Base-by-base conservation (phyloP, 2,888 invertebrate genomes). In the Tipula unca region DNA sequence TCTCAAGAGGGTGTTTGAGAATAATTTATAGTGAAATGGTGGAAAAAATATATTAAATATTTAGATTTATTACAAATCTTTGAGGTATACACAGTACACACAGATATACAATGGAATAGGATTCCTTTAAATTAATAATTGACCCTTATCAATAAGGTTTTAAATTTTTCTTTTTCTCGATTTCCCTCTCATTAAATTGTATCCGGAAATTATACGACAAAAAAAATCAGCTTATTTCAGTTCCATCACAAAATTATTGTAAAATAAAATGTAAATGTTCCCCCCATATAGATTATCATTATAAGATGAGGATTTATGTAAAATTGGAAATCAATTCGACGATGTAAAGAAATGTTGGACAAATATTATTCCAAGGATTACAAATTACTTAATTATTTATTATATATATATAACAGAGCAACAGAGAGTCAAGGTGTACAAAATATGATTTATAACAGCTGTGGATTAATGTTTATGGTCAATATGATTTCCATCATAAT, bases 1-100 rank as follows among this genome's bases (percentile, higher is more conserved):
- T 69, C 69, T 69, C 69, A 69, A 69, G 69, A 69, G 69, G 69
- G 69, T 69, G 69, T 69, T 69, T 69, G 69, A 69, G 69, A 69
- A 69, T 69, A 69, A 69, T 69, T 69, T 69, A 69, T 69, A 8
- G 69, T 13, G 69, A 69, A 69, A 69, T 69, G 69, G 69, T 69
- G 69, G 69, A 69, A 69, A 69, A 69, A 25, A 69, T 25, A 25
- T 69, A 69, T 69, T 69, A 69, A 69, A 69, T 69, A 69, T 69
- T 69, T 69, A 69, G 69, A 69, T 69, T 69, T 69, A 69, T 69
- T 69, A 69, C 69, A 69, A 69, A 69, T 69, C 69, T 25, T 69
- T 69, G 69, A 69, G 20, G 69, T 25, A 69, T 1, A 17, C n/a
- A n/a, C n/a, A n/a, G n/a, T 48, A 48, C 10, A 20, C 48, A 54